Percentiles rank a stretch among this genome's conserved stretches.
Conservation (phyloP, 2,797 vertebrate genomes). For the Siniperca undulata region DNA sequence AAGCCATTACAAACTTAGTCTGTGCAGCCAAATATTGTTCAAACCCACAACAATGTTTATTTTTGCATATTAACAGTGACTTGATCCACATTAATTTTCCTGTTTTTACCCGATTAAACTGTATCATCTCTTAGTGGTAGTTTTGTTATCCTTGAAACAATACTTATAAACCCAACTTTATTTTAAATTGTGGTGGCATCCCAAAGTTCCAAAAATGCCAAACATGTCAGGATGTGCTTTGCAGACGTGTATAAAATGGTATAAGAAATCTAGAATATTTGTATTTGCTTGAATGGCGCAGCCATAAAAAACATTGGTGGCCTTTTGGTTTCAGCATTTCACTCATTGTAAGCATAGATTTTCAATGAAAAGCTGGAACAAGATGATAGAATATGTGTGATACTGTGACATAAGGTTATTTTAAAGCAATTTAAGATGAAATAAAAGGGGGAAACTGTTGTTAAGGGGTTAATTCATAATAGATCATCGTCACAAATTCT, state of each 20-base stretch:
- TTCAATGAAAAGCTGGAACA: constrained; percentile 1
- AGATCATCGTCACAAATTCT: neutral
- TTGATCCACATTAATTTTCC: neutral
- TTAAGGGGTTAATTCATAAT: neutral
- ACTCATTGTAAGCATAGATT: neutral
- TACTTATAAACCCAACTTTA: neutral
- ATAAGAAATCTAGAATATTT: neutral
- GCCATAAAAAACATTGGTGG: neutral
- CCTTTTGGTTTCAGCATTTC: neutral
- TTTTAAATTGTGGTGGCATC: neutral
- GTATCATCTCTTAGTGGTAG: neutral
- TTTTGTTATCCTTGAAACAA: neutral
- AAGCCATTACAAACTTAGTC: too few relatives aligned
- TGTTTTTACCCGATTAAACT: neutral
- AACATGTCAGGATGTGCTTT: neutral
- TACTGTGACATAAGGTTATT: neutral
- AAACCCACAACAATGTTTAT: neutral
- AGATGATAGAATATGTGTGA: neutral
- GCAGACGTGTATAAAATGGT: neutral
- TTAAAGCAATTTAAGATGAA: neutral
- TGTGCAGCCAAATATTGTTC: neutral
- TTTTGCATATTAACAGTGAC: neutral
- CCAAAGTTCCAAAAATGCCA: neutral
- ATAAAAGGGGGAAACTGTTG: neutral
- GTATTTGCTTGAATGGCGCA: neutral